Base-by-base conservation (phyloP, 1,140 invertebrate genomes). In the Bombus turneri region DNA sequence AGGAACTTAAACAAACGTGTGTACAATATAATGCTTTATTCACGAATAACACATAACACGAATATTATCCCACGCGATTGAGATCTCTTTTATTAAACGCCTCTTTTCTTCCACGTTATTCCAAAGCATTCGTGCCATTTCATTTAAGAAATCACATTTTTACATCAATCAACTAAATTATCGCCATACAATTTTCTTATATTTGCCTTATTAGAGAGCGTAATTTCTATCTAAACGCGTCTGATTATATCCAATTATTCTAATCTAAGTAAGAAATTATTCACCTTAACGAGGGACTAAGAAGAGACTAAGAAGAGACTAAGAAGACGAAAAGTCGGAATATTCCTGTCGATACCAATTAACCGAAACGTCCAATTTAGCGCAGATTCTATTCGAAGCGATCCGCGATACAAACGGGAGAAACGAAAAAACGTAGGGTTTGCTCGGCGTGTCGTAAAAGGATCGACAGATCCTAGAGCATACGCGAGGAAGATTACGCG, bases 391-490 rank as follows among this genome's bases (percentile, higher is more conserved):
- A n/a, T 43, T 41, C 10, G 34, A 5, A 31, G 15, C 6, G 41
- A 31, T 12, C 15, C 5, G 13, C 5, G 39, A 41, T 2, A 6
- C 31, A 5, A 37, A 53, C 15, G 53, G 4, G 25, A 62, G 43
- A 80, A 53, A n/a, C 13, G 8, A 47, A 64, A 66, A 79, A 41
- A 66, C 34, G 10, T 12, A 34, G 10, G 22, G 25, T n/a, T 13
- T n/a, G 37, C 43, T 79, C 31, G 41, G 69, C 68, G 31, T 68
- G 59, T 81, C 84, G 76, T 75, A 68, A 64, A 71, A 72, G 59
- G 68, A 88, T 83, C 69, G 68, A 68, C 79, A 9, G 53, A 62
- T 85, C 53, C 8, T 80, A 47, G 39, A 41, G 47, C n/a, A 15
- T 57, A n/a, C 41, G 43, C 43, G 68, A 41, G 25, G 41, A 79